Percentiles rank a stretch among this genome's conserved stretches.
Evolutionary conservation across 2,888 invertebrate genomes (phyloP).

Genomic region (Heliconius hortense): DNA sequence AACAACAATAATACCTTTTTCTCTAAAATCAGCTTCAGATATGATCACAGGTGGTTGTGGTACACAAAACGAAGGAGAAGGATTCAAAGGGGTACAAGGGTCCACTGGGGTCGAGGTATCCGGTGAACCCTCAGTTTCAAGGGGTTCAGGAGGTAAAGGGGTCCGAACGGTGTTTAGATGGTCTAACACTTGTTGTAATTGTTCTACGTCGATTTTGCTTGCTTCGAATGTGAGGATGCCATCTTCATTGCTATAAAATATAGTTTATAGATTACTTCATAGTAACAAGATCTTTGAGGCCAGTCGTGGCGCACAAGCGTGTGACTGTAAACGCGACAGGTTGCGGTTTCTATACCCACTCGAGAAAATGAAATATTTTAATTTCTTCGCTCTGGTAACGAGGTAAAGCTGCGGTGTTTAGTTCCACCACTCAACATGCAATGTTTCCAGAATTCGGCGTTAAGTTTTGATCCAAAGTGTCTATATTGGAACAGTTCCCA

Average conservation of each 20-base stretch:
- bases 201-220: slow-evolving; percentile 54
- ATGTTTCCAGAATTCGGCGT: no score
- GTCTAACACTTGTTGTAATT: slow-evolving; percentile 49
- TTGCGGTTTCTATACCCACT: no score
- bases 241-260: slow-evolving; percentile 52
- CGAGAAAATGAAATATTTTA: no score
- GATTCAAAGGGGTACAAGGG: slow-evolving; percentile 6
- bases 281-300: no score
- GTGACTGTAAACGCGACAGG: no score
- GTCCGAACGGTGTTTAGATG: slow-evolving; percentile 34
- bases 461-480: no score
- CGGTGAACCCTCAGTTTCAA: not conserved
- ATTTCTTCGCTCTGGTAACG: no score
- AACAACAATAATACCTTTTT: slow-evolving; percentile 60
- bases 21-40: slow-evolving; percentile 75
- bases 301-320: no score
- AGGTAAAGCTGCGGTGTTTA: no score
- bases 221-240: slow-evolving; percentile 55
- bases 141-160: slow-evolving; percentile 48
- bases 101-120: not conserved
- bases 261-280: not conserved
- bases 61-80: slow-evolving; percentile 37
- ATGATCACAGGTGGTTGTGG: slow-evolving; percentile 69
- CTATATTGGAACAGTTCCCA: no score
- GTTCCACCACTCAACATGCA: no score